phyloP scores from a whole-genome alignment of 2,797 vertebrate species.

The Borostomias antarcticus region DNA sequence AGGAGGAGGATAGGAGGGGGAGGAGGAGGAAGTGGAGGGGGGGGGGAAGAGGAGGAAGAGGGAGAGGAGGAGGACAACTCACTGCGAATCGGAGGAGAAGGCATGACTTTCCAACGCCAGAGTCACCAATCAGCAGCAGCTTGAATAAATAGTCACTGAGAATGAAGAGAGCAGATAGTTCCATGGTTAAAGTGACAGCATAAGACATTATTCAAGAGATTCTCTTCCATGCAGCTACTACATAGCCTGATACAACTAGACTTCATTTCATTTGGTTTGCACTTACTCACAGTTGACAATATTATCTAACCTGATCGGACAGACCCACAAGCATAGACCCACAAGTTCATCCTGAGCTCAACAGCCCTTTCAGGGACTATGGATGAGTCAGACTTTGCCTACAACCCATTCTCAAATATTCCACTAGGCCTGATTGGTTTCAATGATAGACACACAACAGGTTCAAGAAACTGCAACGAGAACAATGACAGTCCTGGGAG shows the following conservation, averaged over 20 bases:
- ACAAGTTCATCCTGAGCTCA: too few relatives aligned
- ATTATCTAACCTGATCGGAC: too few relatives aligned
- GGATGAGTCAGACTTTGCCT: too few relatives aligned
- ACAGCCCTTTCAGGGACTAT: too few relatives aligned
- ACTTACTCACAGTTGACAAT: too few relatives aligned
- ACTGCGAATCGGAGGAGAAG: slow-evolving; percentile 93
- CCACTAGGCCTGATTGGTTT: too few relatives aligned
- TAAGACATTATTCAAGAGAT: neutral
- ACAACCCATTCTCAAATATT: too few relatives aligned
- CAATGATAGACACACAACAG: too few relatives aligned
- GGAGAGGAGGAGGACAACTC: slow-evolving; percentile 63
- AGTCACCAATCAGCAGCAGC: slow-evolving; percentile 92
- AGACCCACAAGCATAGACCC: too few relatives aligned
- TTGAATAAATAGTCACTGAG: slow-evolving; percentile 96
- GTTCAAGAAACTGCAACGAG: neutral
- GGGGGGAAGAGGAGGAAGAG: too few relatives aligned
- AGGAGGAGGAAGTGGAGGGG: too few relatives aligned
- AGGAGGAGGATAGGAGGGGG: too few relatives aligned
- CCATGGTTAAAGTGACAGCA: neutral
- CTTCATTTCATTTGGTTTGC: neutral
- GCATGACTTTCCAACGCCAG: slow-evolving; percentile 93
- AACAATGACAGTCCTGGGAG: neutral
- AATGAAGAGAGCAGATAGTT: neutral
- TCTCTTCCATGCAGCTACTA: neutral
- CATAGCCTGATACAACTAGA: neutral